Conservation (phyloP, 2,888 invertebrate species). For the Seira sanloemensis region DNA sequence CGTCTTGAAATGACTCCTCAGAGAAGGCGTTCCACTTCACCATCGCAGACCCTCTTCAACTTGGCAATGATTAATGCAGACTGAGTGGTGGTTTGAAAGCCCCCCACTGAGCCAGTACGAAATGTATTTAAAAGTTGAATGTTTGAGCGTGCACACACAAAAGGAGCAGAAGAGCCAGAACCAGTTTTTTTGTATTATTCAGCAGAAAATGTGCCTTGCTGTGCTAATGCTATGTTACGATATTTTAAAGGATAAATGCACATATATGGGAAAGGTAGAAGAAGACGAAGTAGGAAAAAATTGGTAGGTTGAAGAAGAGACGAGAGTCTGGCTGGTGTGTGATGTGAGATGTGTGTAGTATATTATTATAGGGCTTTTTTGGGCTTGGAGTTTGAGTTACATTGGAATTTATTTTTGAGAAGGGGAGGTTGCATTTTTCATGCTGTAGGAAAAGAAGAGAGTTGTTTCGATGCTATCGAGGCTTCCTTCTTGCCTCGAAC, state of each 20-base stretch:
- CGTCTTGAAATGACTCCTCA: constrained; percentile 53
- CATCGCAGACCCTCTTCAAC: constrained; percentile 35
- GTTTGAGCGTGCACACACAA: neutral
- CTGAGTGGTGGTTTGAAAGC: constrained; percentile 35
- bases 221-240: neutral
- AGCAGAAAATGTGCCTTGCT: neutral
- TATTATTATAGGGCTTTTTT: neutral
- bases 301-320: neutral
- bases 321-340: no score
- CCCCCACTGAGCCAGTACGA: constrained; percentile 24
- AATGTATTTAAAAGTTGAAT: neutral
- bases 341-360: neutral
- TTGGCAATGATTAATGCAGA: constrained; percentile 68
- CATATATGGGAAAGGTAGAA: neutral
- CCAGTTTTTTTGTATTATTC: neutral
- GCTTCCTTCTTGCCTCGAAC: neutral
- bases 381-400: neutral
- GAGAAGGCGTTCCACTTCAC: constrained; percentile 66
- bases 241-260: neutral
- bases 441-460: neutral
- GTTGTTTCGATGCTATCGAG: neutral
- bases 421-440: neutral
- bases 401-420: neutral
- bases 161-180: neutral
- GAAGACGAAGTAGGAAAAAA: neutral